Evolutionary conservation across 2,113 vertebrate genomes (phyloP).

Genomic region (Rynchops niger): DNA sequence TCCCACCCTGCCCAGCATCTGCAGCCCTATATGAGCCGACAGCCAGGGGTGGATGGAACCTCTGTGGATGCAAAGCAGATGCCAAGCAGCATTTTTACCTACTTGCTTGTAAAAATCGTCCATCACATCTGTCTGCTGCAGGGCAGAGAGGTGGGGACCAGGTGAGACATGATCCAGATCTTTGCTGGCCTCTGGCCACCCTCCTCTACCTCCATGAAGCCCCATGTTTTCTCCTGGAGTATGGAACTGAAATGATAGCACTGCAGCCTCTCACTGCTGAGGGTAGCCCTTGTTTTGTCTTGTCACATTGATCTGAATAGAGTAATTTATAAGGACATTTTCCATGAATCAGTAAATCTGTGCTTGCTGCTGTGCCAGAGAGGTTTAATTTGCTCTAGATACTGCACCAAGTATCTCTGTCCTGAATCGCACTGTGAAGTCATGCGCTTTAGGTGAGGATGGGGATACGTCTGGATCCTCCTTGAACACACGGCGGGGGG

Average conservation of each 20-base stretch:
- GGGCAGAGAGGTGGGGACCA: neutral
- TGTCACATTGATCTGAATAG: neutral
- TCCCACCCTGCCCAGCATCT: neutral
- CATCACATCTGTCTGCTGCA: neutral
- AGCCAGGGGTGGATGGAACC: neutral
- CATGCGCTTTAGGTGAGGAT: neutral
- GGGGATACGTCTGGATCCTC: neutral
- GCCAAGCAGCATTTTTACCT: neutral
- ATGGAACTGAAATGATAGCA: neutral
- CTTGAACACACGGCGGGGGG: rapidly evolving
- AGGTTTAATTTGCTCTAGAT: constrained; percentile 52
- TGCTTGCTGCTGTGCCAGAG: constrained; percentile 25
- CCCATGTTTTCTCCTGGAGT: neutral
- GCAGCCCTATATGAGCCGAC: neutral
- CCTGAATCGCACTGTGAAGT: neutral
- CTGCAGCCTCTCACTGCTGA: neutral
- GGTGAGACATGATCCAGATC: neutral
- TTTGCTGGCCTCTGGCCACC: neutral
- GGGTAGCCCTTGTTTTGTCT: constrained; percentile 18
- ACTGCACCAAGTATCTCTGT: neutral
- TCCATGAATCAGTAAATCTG: constrained; percentile 54
- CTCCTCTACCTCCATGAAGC: rapidly evolving
- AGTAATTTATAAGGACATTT: constrained; percentile 43
- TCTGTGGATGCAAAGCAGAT: neutral
- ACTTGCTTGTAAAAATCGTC: neutral